These are phyloP conservation scores for Bradypodion ventrale DNA, from an alignment of 2,797 vertebrate genomes.

Conservation along the genomic window DNA sequence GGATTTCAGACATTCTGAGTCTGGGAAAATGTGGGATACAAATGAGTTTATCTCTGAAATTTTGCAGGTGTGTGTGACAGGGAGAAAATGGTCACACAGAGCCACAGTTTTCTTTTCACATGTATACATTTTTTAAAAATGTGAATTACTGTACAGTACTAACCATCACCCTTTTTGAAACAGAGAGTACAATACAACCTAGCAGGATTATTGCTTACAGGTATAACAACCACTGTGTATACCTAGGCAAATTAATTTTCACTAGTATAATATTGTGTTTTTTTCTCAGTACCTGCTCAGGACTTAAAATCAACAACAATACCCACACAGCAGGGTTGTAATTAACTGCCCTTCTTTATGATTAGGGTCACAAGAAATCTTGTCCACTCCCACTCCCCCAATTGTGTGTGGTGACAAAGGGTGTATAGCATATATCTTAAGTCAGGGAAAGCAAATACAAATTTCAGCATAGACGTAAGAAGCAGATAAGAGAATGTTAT, in stretches of 20 bases:
- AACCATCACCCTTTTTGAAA: neutral
- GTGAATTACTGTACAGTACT: neutral
- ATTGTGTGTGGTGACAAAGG: conserved; percentile 34
- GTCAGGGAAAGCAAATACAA: conserved; percentile 33
- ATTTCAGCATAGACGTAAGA: conserved; percentile 8
- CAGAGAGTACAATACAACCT: too few relatives aligned
- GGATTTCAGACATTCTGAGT: too few relatives aligned
- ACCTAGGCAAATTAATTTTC: neutral
- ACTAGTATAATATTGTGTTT: neutral
- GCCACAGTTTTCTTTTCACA: too few relatives aligned
- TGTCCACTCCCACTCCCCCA: too few relatives aligned
- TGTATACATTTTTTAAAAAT: neutral
- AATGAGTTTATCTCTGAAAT: neutral
- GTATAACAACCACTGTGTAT: neutral
- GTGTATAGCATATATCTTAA: conserved; percentile 27
- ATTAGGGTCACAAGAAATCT: conserved; percentile 27
- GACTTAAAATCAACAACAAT: conserved; percentile 33
- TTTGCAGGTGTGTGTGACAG: neutral
- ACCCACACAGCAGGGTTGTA: conserved; percentile 11
- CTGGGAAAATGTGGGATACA: too few relatives aligned
- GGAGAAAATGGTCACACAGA: neutral
- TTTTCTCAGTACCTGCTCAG: conserved; percentile 24
- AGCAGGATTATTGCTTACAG: neutral
- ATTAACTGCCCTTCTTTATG: conserved; percentile 16
- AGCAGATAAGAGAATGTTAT: conserved; percentile 17